A percentile compares a stretch with the other conserved stretches of the same genome.
These are phyloP conservation scores for Zaprionus capensis DNA, from an alignment of 1,140 invertebrate species.

Conservation along the genomic window DNA sequence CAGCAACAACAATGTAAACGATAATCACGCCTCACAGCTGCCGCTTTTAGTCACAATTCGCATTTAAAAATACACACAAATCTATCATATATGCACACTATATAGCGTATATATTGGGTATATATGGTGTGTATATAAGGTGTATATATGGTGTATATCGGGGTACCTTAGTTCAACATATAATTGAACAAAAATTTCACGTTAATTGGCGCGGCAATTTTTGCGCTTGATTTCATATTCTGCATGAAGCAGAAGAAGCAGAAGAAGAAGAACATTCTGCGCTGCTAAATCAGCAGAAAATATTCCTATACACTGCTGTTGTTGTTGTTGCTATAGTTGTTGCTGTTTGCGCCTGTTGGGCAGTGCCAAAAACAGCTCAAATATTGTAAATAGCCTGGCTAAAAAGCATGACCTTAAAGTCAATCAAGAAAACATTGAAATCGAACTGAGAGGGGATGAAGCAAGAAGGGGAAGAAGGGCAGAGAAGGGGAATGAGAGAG, in stretches of 20 bases:
- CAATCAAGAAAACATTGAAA: not conserved
- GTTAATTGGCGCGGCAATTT: slow-evolving; percentile 47
- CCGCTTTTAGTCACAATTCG: slow-evolving; percentile 11
- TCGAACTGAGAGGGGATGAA: too few species aligned
- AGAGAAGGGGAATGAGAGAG: too few species aligned
- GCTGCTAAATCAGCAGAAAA: not conserved
- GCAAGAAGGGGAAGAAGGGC: too few species aligned
- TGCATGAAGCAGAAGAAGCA: not conserved
- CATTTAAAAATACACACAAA: slow-evolving; percentile 7
- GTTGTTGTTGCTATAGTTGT: too few species aligned
- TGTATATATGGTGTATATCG: not conserved
- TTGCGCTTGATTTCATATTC: slow-evolving; percentile 47
- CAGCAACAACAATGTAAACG: slow-evolving; percentile 6
- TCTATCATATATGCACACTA: not conserved
- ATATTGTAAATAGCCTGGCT: slow-evolving; percentile 13
- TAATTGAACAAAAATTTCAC: slow-evolving; percentile 38
- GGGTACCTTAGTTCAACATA: slow-evolving; percentile 1
- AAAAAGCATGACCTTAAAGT: slow-evolving; percentile 18
- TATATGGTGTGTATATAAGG: not conserved
- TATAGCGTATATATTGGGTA: not conserved
- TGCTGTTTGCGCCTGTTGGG: not conserved
- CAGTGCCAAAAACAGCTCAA: slow-evolving; percentile 13
- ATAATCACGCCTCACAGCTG: slow-evolving; percentile 12
- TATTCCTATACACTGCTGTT: not conserved
- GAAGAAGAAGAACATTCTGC: not conserved